Evolutionary conservation across 2,113 vertebrate species (phyloP).

Genomic region (Alligator mississippiensis): DNA sequence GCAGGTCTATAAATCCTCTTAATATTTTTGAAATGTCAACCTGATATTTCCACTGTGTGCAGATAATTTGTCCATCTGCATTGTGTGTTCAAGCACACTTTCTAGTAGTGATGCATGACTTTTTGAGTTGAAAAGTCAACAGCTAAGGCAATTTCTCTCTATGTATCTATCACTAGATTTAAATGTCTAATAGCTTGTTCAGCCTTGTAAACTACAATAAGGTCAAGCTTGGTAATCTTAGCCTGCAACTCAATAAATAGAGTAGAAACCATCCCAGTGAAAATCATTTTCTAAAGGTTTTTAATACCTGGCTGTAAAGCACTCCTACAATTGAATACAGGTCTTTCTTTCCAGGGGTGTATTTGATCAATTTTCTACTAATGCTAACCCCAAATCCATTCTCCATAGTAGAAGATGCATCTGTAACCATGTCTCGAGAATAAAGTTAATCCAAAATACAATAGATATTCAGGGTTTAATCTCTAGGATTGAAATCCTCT

Average conservation of each 20-base stretch:
- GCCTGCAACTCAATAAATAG: not conserved
- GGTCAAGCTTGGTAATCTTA: not conserved
- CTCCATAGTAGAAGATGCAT: not conserved
- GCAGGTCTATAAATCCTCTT: not conserved
- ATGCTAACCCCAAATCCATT: not conserved
- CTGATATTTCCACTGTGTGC: constrained; percentile 10
- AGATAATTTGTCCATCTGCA: constrained; percentile 14
- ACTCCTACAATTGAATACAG: not conserved
- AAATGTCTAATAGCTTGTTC: not conserved
- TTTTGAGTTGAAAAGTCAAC: not conserved
- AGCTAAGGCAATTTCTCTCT: not conserved
- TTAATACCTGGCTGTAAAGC: not conserved
- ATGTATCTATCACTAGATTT: not conserved
- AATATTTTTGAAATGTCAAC: constrained; percentile 16
- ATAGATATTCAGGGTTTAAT: not conserved
- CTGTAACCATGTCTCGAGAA: not conserved
- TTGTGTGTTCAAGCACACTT: not conserved
- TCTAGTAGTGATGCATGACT: not conserved
- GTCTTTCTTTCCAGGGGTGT: not conserved
- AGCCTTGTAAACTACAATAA: not conserved
- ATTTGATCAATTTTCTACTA: not conserved
- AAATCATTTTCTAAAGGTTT: not conserved
- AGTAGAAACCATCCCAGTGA: not conserved
- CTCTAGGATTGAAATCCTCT: not conserved
- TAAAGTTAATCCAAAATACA: not conserved